Evolutionary conservation across 2,113 vertebrate species (phyloP).

Genomic region (Acanthisitta chloris): DNA sequence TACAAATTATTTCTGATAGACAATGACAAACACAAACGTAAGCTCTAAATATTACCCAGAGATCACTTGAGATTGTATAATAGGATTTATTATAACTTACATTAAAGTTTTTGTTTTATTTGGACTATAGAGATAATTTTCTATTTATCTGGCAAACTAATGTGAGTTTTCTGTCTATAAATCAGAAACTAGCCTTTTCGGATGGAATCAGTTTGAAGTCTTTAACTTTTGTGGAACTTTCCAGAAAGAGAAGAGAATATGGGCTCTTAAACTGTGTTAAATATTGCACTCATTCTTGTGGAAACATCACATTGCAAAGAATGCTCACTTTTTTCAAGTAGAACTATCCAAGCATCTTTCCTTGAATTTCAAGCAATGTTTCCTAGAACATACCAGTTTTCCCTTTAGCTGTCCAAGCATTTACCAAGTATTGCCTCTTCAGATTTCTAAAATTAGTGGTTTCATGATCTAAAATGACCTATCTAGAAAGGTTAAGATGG

Average conservation of each 20-base stretch:
- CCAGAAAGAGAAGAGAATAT: background rate
- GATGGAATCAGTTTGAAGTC: background rate
- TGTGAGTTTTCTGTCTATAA: background rate
- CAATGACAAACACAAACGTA: background rate
- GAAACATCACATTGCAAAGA: background rate
- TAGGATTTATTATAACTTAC: slow-evolving; percentile 40
- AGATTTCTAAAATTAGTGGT: background rate
- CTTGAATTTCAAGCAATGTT: background rate
- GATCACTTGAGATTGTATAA: background rate
- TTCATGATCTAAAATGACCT: background rate
- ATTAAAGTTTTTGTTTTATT: slow-evolving; percentile 39
- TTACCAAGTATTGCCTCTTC: background rate
- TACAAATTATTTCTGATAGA: background rate
- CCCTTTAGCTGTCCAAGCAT: background rate
- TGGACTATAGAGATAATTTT: slow-evolving; percentile 35
- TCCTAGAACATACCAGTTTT: background rate
- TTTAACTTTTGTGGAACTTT: slow-evolving; percentile 22
- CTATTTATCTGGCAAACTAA: slow-evolving; percentile 18
- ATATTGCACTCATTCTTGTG: background rate
- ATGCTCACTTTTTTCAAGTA: background rate
- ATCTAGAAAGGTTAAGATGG: background rate
- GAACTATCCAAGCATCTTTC: background rate
- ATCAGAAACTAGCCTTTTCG: slow-evolving; percentile 31
- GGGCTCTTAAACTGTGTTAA: background rate
- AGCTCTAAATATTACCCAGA: background rate